These are phyloP conservation scores for Troides helena DNA, from an alignment of 2,888 invertebrate species.

Conservation along the genomic window DNA sequence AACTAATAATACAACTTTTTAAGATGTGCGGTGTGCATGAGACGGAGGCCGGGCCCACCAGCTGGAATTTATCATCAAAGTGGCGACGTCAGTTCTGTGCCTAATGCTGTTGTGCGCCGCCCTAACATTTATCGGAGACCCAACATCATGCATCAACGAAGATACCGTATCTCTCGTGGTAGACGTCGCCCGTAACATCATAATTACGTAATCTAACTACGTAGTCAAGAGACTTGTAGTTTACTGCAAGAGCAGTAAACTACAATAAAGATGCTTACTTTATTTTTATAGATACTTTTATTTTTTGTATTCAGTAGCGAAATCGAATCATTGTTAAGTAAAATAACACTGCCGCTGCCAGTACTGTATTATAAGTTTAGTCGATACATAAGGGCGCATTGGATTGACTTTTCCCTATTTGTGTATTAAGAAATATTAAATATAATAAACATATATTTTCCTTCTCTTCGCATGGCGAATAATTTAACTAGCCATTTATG, in stretches of 20 bases:
- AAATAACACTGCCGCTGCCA: constrained; percentile 22
- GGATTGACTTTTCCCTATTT: background rate
- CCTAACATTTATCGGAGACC: constrained; percentile 36
- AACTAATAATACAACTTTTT: constrained; percentile 7
- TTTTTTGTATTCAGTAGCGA: constrained; percentile 1
- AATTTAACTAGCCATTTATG: background rate
- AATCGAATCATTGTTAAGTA: background rate
- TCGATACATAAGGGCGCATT: constrained; percentile 2
- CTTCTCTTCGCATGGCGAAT: background rate
- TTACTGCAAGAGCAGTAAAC: background rate
- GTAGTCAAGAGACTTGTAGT: background rate
- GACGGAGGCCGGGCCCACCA: constrained; percentile 50
- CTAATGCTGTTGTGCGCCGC: constrained; percentile 54
- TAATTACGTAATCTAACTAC: background rate
- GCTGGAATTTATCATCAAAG: constrained; percentile 35
- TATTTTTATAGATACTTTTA: constrained; percentile 16
- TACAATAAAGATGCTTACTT: constrained; percentile 18
- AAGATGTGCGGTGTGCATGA: constrained; percentile 71
- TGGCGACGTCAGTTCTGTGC: constrained; percentile 58
- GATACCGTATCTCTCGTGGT: constrained; percentile 46
- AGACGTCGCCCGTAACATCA: constrained; percentile 42
- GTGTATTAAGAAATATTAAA: background rate
- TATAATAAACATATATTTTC: too few species aligned
- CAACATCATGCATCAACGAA: constrained; percentile 32
- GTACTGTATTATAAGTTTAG: constrained; percentile 28